phyloP scores from a whole-genome alignment of 1,140 invertebrate species.

The Hyles vespertilio region DNA sequence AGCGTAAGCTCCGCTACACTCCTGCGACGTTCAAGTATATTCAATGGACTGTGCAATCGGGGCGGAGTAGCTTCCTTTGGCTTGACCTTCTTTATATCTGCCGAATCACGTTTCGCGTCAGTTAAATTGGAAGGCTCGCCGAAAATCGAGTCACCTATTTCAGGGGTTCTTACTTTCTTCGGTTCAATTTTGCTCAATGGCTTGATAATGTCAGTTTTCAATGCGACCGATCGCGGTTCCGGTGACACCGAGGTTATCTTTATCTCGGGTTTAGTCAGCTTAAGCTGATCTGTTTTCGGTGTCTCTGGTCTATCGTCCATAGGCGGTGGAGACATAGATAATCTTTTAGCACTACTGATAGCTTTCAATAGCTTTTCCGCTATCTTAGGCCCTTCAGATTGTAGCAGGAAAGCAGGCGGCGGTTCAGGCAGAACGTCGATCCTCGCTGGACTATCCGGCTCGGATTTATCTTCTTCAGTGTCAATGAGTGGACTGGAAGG shows the following conservation, averaged over 20 bases:
- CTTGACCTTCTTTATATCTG: slow-evolving; percentile 57
- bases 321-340: slow-evolving; percentile 65
- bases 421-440: slow-evolving; percentile 70
- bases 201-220: slow-evolving; percentile 45
- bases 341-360: slow-evolving; percentile 72
- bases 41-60: slow-evolving; percentile 53
- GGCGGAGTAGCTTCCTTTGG: slow-evolving; percentile 51
- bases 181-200: slow-evolving; percentile 42
- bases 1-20: slow-evolving; percentile 55
- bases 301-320: slow-evolving; percentile 46
- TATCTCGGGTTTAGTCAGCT: slow-evolving; percentile 36
- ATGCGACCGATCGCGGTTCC: slow-evolving; percentile 30
- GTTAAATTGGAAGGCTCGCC: slow-evolving; percentile 58
- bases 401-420: slow-evolving; percentile 64
- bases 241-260: slow-evolving; percentile 41
- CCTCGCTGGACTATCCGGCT: slow-evolving; percentile 73
- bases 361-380: slow-evolving; percentile 78
- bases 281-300: slow-evolving; percentile 46
- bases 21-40: slow-evolving; percentile 56
- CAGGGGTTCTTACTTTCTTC: slow-evolving; percentile 42
- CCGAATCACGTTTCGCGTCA: slow-evolving; percentile 45
- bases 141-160: slow-evolving; percentile 51
- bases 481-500: slow-evolving; percentile 74
- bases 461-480: slow-evolving; percentile 74
- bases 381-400: slow-evolving; percentile 76